A percentile compares a stretch with the other conserved stretches of the same genome.
These are phyloP conservation scores for Diarsia mendica DNA, from an alignment of 2,888 invertebrate species.

Conservation along the genomic window DNA sequence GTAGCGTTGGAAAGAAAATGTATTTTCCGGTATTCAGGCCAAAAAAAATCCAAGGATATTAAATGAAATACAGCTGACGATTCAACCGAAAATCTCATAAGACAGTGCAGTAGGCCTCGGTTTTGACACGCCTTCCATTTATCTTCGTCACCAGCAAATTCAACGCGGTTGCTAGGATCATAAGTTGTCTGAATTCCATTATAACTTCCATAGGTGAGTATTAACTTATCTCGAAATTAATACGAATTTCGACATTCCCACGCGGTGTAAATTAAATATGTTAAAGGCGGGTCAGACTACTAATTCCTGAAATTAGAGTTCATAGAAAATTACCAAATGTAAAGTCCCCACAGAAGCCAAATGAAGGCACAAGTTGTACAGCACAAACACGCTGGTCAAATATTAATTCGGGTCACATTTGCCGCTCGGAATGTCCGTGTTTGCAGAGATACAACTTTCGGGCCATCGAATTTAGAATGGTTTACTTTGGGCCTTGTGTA, in stretches of 20 bases:
- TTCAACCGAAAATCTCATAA: conserved; percentile 38
- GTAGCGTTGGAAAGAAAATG: neutral
- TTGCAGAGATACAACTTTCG: conserved; percentile 87
- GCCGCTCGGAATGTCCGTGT: conserved; percentile 83
- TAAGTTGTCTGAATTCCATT: conserved; percentile 61
- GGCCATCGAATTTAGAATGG: conserved; percentile 85
- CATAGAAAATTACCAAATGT: conserved; percentile 81
- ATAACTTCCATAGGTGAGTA: conserved; percentile 60
- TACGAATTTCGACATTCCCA: conserved; percentile 67
- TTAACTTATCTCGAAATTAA: conserved; percentile 67
- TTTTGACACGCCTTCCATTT: conserved; percentile 54
- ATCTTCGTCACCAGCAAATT: conserved; percentile 55
- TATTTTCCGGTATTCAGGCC: neutral
- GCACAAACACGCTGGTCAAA: conserved; percentile 83
- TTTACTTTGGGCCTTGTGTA: conserved; percentile 84
- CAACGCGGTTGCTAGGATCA: conserved; percentile 50
- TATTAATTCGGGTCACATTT: conserved; percentile 89
- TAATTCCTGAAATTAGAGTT: conserved; percentile 81
- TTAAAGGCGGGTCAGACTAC: conserved; percentile 74
- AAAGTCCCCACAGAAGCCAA: conserved; percentile 77
- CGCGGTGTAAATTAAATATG: conserved; percentile 74
- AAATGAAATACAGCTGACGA: conserved; percentile 9
- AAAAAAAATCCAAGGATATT: neutral
- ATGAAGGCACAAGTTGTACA: conserved; percentile 80
- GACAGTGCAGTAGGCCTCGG: conserved; percentile 48